Base-by-base conservation (phyloP, 2,113 vertebrate genomes). In the Dicentrarchus labrax region DNA sequence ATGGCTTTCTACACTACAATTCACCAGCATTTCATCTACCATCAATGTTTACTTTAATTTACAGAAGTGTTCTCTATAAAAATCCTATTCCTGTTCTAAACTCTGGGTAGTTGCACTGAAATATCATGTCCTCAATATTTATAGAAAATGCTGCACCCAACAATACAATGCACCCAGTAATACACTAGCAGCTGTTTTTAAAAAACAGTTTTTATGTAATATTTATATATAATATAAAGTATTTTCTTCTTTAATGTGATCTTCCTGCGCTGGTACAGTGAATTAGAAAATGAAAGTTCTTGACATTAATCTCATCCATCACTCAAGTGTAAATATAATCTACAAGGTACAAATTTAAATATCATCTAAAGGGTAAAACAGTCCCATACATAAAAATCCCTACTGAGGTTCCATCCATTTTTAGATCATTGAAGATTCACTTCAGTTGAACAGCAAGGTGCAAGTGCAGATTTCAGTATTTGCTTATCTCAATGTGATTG, bases 401-500 rank as follows among this genome's bases (percentile, higher is more conserved):
- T 24, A 21, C 53, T 17, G 45, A 62, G 61, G 9, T 72, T 77
- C 39, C 15, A 54, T 78, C 30, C 76, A 41, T 43, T 86, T 88
- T 82, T 71, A 89, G 72, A 72, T 81, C 50, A 48, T 54, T 67
- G 19, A 72, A 86, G 73, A 90, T 75, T 85, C 82, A 78, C 84
- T 91, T 89, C 73, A 88, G 59, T 85, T 86, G 69, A 78, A 59
- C 43, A 24, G 80, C 68, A 80, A 89, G 80, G 82, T 87, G 84
- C 56, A 76, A 81, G 89, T 82, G 72, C 43, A 89, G 72, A 88
- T 91, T 89, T 76, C 87, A 78, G 74, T 84, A 86, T 88, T 64
- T 74, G 80, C 85, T 90, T 89, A 90, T 93, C 85, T 91, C 84
- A 82, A 85, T 84, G 57, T 80, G 68, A 88, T 76, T 77, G 85